A percentile compares a stretch with the other conserved stretches of the same genome.
phyloP scores from a whole-genome alignment of 1,140 invertebrate species.

The Leptoteleia sp. region DNA sequence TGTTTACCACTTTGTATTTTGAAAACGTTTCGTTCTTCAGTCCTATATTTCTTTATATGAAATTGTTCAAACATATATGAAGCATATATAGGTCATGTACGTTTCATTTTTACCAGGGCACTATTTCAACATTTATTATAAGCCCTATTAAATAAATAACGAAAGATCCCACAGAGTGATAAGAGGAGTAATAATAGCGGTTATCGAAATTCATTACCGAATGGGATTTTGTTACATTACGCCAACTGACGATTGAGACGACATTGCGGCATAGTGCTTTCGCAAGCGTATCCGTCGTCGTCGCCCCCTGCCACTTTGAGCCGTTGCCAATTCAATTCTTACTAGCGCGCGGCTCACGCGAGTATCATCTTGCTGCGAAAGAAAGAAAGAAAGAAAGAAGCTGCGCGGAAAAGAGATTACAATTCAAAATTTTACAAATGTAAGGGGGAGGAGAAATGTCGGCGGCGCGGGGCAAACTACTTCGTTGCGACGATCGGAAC shows the following conservation, averaged over 20 bases:
- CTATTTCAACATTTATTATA: too few species aligned
- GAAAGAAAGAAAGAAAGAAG: conserved; percentile 59
- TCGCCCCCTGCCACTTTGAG: conserved; percentile 66
- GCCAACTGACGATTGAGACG: conserved; percentile 46
- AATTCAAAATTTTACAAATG: conserved; percentile 61
- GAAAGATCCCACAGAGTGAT: too few species aligned
- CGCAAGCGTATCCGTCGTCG: conserved; percentile 55
- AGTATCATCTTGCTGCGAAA: conserved; percentile 49
- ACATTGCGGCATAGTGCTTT: conserved; percentile 44
- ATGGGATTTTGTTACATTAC: conserved; percentile 25
- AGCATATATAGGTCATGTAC: too few species aligned
- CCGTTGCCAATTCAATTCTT: conserved; percentile 72
- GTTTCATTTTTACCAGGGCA: too few species aligned
- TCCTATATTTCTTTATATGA: too few species aligned
- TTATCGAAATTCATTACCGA: conserved; percentile 48
- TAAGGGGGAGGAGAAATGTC: conserved; percentile 33
- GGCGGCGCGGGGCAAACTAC: conserved; percentile 19
- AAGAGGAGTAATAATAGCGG: conserved; percentile 26
- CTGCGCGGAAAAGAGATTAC: conserved; percentile 58
- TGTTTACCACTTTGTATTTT: too few species aligned
- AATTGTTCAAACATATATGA: too few species aligned
- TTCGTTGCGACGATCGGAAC: conserved; percentile 34
- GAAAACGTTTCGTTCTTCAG: too few species aligned
- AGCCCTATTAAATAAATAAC: too few species aligned
- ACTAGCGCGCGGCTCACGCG: conserved; percentile 52